Conservation (phyloP, 2,888 invertebrate species). For the Caenorhabditis auriculariae region DNA sequence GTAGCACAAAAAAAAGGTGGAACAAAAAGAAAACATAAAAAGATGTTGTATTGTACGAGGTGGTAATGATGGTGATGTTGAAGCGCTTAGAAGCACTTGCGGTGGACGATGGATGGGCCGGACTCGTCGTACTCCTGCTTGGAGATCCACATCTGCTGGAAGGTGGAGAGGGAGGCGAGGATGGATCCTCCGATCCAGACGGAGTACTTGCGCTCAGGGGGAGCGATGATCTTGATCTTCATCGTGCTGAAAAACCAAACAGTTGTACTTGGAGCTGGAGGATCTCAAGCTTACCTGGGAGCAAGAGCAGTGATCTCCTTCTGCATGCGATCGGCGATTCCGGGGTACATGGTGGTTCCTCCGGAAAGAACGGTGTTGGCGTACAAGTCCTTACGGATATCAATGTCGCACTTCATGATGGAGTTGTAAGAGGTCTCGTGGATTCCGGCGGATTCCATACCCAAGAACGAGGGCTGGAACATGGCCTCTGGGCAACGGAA, state of each 20-base stretch:
- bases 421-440: slow-evolving; percentile 81
- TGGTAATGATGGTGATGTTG: too few relatives aligned
- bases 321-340: slow-evolving; percentile 96
- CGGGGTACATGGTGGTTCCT: slow-evolving; percentile 83
- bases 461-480: slow-evolving; percentile 77
- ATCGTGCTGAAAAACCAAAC: slow-evolving; percentile 65
- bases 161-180: slow-evolving; percentile 84
- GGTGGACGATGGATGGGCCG: slow-evolving; percentile 52
- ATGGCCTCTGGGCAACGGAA: slow-evolving; percentile 83
- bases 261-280: neutral
- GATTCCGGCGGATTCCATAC: slow-evolving; percentile 64
- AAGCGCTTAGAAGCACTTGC: slow-evolving; percentile 50
- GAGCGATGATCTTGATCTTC: slow-evolving; percentile 69
- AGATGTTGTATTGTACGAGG: too few relatives aligned
- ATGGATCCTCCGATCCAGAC: slow-evolving; percentile 98
- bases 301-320: slow-evolving; percentile 72
- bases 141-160: slow-evolving; percentile 83
- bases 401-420: slow-evolving; percentile 90
- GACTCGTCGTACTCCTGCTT: slow-evolving; percentile 81
- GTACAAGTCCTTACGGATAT: slow-evolving; percentile 87
- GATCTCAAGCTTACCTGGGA: slow-evolving; percentile 72
- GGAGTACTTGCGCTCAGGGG: slow-evolving; percentile 90
- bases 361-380: slow-evolving; percentile 69
- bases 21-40: too few relatives aligned
- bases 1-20: too few relatives aligned